Evolutionary conservation across 1,140 invertebrate genomes (phyloP).

Genomic region (Agraylea sexmaculata): DNA sequence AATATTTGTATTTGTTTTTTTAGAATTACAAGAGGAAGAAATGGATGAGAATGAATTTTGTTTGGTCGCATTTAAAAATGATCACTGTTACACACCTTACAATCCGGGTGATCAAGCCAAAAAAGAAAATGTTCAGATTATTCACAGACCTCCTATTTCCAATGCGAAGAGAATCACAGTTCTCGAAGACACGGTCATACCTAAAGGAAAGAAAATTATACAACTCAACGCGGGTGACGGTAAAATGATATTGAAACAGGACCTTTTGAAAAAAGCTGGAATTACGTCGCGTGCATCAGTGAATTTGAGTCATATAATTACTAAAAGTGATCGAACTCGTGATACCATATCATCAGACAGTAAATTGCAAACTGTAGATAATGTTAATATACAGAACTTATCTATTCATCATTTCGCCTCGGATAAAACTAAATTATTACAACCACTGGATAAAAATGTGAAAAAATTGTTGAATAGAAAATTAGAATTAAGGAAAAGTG

Average conservation of each 20-base stretch:
- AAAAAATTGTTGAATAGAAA: constrained; percentile 17
- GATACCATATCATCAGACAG: too few species aligned
- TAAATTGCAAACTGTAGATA: too few species aligned
- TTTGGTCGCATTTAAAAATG: constrained; percentile 45
- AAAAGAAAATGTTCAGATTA: constrained; percentile 22
- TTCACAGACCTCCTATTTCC: constrained; percentile 29
- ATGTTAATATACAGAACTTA: too few species aligned
- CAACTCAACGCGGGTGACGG: constrained; percentile 27
- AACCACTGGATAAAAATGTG: constrained; percentile 16
- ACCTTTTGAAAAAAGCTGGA: constrained; percentile 29
- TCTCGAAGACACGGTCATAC: constrained; percentile 36
- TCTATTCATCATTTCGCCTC: too few species aligned
- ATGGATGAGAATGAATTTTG: constrained; percentile 40
- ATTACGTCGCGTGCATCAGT: not conserved
- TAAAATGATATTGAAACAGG: constrained; percentile 34
- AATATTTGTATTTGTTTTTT: constrained; percentile 2
- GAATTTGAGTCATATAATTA: constrained; percentile 1
- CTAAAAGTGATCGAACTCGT: too few species aligned
- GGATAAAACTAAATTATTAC: too few species aligned
- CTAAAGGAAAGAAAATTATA: constrained; percentile 37
- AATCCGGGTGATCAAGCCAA: constrained; percentile 41
- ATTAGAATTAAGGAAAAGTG: constrained; percentile 16
- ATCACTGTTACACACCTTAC: constrained; percentile 54
- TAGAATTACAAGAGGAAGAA: not conserved
- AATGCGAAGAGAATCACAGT: constrained; percentile 39